A percentile compares a stretch with the other conserved stretches of the same genome.
Conservation (phyloP, 2,113 vertebrate species). For the Odocoileus hemionus region DNA sequence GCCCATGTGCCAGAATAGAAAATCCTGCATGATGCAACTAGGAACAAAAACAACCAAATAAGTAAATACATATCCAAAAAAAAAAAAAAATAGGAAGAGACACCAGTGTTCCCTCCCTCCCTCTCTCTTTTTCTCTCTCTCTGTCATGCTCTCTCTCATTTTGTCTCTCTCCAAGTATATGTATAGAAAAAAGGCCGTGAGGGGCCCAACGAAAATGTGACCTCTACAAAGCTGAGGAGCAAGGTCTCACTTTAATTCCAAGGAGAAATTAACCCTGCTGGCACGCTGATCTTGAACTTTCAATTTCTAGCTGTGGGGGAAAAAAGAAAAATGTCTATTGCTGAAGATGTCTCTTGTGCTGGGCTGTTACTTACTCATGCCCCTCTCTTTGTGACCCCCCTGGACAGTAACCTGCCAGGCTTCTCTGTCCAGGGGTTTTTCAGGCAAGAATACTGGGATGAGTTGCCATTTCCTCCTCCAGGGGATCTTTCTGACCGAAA, state of each 20-base stretch:
- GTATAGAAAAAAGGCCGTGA: not conserved
- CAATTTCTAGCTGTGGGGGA: not conserved
- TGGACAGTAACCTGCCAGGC: not conserved
- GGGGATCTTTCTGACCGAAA: not conserved
- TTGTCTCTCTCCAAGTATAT: not conserved
- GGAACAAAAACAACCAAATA: not conserved
- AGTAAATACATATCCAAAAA: not conserved
- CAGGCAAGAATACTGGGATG: not conserved
- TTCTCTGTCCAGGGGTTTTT: not conserved
- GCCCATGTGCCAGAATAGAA: not conserved
- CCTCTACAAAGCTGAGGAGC: not conserved
- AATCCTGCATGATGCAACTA: not conserved
- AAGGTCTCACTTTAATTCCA: not conserved
- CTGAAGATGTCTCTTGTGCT: not conserved
- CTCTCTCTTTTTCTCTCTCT: not conserved
- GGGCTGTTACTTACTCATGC: not conserved
- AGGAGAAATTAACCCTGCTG: not conserved
- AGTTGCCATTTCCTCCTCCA: not conserved
- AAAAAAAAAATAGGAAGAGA: not conserved
- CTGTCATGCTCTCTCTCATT: not conserved
- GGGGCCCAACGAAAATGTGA: not conserved
- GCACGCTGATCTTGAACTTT: not conserved
- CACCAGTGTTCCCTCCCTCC: not conserved
- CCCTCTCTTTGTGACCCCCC: not conserved
- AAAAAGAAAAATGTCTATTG: not conserved